phyloP scores from a whole-genome alignment of 2,888 invertebrate species.

The Patella depressa region DNA sequence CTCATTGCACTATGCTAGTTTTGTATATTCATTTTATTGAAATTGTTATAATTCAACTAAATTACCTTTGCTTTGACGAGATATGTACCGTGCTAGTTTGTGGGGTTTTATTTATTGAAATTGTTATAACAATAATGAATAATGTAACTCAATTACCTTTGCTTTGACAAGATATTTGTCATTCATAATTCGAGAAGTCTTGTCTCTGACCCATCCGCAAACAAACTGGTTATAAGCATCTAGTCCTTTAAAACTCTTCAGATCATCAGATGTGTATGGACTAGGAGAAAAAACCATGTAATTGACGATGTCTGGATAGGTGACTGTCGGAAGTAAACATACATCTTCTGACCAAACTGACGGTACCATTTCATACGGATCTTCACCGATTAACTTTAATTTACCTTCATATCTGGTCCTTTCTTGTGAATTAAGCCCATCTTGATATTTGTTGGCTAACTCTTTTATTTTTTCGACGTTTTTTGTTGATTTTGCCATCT shows the following conservation, averaged over 20 bases:
- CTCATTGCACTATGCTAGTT: too few species aligned
- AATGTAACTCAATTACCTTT: not conserved
- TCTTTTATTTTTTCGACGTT: too few species aligned
- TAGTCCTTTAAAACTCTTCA: too few species aligned
- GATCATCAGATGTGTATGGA: slow-evolving; percentile 1
- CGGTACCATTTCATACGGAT: not conserved
- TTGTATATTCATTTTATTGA: too few species aligned
- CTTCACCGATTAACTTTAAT: not conserved
- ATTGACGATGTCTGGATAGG: not conserved
- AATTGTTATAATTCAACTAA: too few species aligned
- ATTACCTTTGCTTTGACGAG: too few species aligned
- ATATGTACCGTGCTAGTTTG: too few species aligned
- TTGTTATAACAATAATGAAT: too few species aligned
- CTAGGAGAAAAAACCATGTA: not conserved
- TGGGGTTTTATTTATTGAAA: too few species aligned
- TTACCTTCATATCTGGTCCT: not conserved
- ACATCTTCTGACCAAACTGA: not conserved
- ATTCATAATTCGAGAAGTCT: not conserved
- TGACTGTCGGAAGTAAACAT: not conserved
- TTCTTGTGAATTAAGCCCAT: not conserved
- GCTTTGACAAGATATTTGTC: too few species aligned
- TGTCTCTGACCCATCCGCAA: not conserved
- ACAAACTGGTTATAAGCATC: not conserved
- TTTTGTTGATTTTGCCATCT: too few species aligned
- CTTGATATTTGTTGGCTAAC: not conserved